Percentiles rank a stretch among this genome's conserved stretches.
Evolutionary conservation across 2,888 invertebrate species (phyloP).

Genomic region (Steinernema scapterisci): DNA sequence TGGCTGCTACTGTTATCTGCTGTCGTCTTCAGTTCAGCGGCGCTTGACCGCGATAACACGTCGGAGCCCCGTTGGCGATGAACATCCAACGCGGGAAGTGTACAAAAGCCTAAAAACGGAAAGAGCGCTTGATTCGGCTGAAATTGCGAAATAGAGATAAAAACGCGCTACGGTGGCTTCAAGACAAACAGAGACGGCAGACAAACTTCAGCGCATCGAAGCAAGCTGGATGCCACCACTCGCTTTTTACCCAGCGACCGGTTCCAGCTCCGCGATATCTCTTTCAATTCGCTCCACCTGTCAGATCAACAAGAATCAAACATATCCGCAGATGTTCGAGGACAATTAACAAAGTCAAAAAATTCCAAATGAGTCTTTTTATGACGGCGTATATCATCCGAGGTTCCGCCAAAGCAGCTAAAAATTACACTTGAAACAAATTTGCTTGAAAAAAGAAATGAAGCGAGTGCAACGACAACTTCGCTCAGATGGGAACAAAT

Average conservation of each 20-base stretch:
- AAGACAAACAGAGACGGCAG: neutral
- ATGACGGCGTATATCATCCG: too few relatives aligned
- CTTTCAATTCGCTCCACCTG: slow-evolving; percentile 28
- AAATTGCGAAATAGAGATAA: too few relatives aligned
- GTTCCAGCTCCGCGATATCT: slow-evolving; percentile 29
- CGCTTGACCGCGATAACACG: neutral
- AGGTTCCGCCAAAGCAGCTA: too few relatives aligned
- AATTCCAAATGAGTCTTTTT: neutral
- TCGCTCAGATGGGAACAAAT: too few relatives aligned
- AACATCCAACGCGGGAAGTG: too few relatives aligned
- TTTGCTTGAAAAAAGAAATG: too few relatives aligned
- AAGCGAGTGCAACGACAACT: too few relatives aligned
- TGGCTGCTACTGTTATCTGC: neutral
- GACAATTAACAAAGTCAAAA: neutral
- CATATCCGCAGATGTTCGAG: slow-evolving; percentile 17
- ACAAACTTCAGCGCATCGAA: neutral
- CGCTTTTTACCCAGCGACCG: slow-evolving; percentile 11
- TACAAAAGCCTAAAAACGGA: too few relatives aligned
- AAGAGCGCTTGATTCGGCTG: too few relatives aligned
- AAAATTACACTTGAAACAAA: too few relatives aligned
- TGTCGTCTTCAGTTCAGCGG: neutral
- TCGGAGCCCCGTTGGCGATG: too few relatives aligned
- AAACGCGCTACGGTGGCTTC: too few relatives aligned
- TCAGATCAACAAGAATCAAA: neutral
- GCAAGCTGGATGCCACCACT: neutral